Evolutionary conservation across 2,113 vertebrate genomes (phyloP).

Genomic region (Lampris megalopsis): DNA sequence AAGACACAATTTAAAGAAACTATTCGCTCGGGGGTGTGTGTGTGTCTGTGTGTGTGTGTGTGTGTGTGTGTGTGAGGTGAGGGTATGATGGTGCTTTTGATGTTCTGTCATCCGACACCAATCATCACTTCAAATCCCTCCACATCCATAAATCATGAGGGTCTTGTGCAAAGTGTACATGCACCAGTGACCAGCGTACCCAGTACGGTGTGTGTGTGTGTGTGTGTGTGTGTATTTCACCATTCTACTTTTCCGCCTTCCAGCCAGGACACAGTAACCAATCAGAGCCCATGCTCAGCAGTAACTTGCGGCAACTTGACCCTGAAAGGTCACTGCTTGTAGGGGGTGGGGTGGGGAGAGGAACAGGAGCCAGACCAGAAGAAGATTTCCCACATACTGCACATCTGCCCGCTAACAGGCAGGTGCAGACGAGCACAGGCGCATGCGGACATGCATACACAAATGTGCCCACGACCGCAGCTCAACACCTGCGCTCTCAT

Average conservation of each 20-base stretch:
- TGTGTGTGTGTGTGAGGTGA: too few relatives aligned
- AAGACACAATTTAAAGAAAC: too few relatives aligned
- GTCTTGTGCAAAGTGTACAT: constrained; percentile 34
- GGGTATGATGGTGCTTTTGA: too few relatives aligned
- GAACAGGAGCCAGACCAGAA: neutral
- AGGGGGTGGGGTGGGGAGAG: constrained; percentile 20
- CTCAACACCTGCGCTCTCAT: constrained; percentile 64
- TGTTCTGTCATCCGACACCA: too few relatives aligned
- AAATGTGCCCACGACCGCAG: constrained; percentile 39
- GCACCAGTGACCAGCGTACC: constrained; percentile 63
- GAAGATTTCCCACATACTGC: constrained; percentile 33
- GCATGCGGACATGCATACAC: constrained; percentile 1
- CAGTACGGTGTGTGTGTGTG: constrained; percentile 55
- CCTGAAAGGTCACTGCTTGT: constrained; percentile 30
- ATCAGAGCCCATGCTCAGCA: constrained; percentile 23
- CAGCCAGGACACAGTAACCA: constrained; percentile 41
- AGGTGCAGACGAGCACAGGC: neutral
- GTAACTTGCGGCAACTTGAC: constrained; percentile 26
- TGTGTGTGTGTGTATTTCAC: neutral
- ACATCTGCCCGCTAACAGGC: too few relatives aligned
- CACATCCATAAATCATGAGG: constrained; percentile 47
- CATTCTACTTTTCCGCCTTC: neutral
- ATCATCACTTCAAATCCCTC: too few relatives aligned
- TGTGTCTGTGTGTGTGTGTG: too few relatives aligned
- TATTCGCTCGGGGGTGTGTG: too few relatives aligned